A percentile compares a stretch with the other conserved stretches of the same genome.
Evolutionary conservation across 2,888 invertebrate genomes (phyloP).

Genomic region (Ophion ventricosus): DNA sequence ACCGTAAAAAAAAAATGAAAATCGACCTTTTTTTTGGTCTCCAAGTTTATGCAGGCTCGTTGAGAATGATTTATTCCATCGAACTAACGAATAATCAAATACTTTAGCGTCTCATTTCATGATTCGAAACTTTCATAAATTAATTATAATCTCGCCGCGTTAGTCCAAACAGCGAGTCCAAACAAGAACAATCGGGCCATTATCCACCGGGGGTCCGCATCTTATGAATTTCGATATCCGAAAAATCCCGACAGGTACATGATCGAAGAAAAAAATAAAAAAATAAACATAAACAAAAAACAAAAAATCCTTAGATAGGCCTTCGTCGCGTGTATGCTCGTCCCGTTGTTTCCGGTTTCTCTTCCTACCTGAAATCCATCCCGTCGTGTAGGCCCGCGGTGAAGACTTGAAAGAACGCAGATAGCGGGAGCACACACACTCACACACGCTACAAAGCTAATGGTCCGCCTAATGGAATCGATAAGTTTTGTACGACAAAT

Average conservation of each 20-base stretch:
- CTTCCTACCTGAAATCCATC: constrained; percentile 39
- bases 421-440: constrained; percentile 14
- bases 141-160: not conserved
- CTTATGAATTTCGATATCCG: not conserved
- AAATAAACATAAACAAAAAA: constrained; percentile 2
- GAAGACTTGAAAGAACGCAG: constrained; percentile 5
- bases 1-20: not conserved
- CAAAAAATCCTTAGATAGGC: not conserved
- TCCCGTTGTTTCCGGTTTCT: constrained; percentile 49
- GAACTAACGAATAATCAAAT: not conserved
- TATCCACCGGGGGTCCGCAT: not conserved
- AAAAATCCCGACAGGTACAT: constrained; percentile 16
- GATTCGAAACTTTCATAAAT: not conserved
- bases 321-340: constrained; percentile 18
- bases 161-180: not conserved
- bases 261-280: not conserved
- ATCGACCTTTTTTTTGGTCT: not conserved
- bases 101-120: not conserved
- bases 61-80: not conserved
- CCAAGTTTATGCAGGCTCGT: not conserved
- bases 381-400: constrained; percentile 10
- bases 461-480: constrained; percentile 78
- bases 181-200: not conserved
- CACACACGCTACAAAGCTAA: constrained; percentile 67
- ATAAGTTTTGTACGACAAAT: constrained; percentile 77